Conservation (phyloP, 2,888 invertebrate species). For the Nasonovia ribisnigri region DNA sequence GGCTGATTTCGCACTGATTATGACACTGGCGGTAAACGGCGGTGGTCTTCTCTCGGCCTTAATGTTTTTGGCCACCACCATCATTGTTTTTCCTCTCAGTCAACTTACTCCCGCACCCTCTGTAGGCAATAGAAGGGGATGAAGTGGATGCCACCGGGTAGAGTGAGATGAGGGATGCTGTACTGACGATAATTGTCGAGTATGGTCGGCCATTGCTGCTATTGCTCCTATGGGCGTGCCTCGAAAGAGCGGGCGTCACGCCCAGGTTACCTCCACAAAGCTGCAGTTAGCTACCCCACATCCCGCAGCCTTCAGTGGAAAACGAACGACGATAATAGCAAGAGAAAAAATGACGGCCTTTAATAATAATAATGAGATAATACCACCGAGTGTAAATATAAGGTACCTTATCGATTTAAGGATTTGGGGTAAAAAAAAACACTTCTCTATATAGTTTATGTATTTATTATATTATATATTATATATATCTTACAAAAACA, state of each 20-base stretch:
- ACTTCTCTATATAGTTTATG: not conserved
- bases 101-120: constrained; percentile 32
- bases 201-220: constrained; percentile 61
- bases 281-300: constrained; percentile 22
- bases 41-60: constrained; percentile 52
- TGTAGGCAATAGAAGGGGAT: not conserved
- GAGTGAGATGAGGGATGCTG: constrained; percentile 49
- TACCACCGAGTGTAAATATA: constrained; percentile 57
- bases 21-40: constrained; percentile 52
- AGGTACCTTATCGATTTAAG: constrained; percentile 49
- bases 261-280: constrained; percentile 39
- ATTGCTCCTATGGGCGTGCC: constrained; percentile 39
- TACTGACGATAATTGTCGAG: constrained; percentile 60
- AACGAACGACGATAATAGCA: constrained; percentile 55
- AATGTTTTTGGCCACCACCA: constrained; percentile 60
- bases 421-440: constrained; percentile 7
- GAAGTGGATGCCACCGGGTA: not conserved
- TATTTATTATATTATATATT: constrained; percentile 16
- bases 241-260: constrained; percentile 56
- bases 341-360: constrained; percentile 29
- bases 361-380: constrained; percentile 61
- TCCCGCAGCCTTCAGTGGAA: not conserved
- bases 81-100: constrained; percentile 57
- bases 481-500: constrained; percentile 13
- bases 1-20: constrained; percentile 54